phyloP scores from a whole-genome alignment of 2,888 invertebrate species.

The Hartigia nigra region DNA sequence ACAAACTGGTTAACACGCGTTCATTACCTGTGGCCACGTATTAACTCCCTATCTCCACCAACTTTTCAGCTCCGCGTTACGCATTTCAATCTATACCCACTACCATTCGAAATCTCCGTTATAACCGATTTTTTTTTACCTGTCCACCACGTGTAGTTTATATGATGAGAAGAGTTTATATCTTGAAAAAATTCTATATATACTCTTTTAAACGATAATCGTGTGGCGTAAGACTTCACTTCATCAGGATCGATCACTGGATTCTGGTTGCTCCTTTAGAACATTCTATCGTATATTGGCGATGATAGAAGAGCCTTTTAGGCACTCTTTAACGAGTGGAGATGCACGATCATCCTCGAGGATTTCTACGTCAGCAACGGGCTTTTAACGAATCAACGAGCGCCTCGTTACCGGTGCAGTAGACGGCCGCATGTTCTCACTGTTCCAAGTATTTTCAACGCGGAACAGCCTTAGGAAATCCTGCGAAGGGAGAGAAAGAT shows the following conservation, averaged over 20 bases:
- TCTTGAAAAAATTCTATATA: background rate
- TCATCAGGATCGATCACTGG: background rate
- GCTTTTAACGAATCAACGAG: background rate
- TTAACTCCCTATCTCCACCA: slow-evolving; percentile 22
- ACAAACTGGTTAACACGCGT: slow-evolving; percentile 41
- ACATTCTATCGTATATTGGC: background rate
- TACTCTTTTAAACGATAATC: background rate
- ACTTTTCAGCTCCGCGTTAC: slow-evolving; percentile 7
- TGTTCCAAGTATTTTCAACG: background rate
- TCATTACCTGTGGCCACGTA: slow-evolving; percentile 33
- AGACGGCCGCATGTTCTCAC: slow-evolving; percentile 3
- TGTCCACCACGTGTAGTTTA: background rate
- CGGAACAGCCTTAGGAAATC: slow-evolving; percentile 7
- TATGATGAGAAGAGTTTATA: background rate
- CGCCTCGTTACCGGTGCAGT: background rate
- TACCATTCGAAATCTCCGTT: background rate
- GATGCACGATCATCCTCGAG: background rate
- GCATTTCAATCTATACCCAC: background rate
- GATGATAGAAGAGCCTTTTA: background rate
- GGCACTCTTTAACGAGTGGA: background rate
- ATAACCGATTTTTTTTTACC: background rate
- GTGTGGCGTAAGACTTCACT: background rate
- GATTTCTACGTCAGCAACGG: background rate
- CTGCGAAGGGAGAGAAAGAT: background rate
- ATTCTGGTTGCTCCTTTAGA: background rate